A percentile compares a stretch with the other conserved stretches of the same genome.
Evolutionary conservation across 2,113 vertebrate genomes (phyloP).

Genomic region (Tauraco erythrolophus): DNA sequence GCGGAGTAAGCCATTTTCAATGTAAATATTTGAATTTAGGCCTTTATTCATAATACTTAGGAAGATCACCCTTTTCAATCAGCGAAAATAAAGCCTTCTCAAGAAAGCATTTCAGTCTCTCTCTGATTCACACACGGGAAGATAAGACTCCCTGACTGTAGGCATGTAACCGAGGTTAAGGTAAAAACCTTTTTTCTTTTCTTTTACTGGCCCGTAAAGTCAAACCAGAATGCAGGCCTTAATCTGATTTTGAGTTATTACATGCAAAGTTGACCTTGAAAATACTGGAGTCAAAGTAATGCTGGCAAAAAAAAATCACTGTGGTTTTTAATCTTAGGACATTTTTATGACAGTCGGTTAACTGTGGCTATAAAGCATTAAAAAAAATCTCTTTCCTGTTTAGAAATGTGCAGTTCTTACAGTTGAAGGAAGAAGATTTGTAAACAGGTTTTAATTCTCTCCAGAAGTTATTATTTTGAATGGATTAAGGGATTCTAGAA

Average conservation of each 20-base stretch:
- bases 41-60: slow-evolving; percentile 7
- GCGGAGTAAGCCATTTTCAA: neutral
- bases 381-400: neutral
- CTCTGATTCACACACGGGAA: neutral
- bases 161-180: neutral
- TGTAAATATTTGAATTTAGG: slow-evolving; percentile 5
- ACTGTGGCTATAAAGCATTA: neutral
- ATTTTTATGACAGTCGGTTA: neutral
- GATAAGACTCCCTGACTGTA: neutral
- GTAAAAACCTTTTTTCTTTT: neutral
- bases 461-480: neutral
- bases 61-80: neutral
- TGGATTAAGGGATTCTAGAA: neutral
- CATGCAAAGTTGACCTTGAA: neutral
- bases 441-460: neutral
- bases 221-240: neutral
- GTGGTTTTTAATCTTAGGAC: neutral
- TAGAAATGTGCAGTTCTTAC: neutral
- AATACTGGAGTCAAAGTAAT: neutral
- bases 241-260: neutral
- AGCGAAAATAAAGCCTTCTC: neutral
- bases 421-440: neutral
- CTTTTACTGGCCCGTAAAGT: neutral
- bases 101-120: neutral
- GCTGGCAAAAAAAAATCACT: neutral